Evolutionary conservation across 2,888 invertebrate genomes (phyloP), one percentile per base, ranked within the genome.

Genomic region (Scrobipalpa atriplicella): DNA sequence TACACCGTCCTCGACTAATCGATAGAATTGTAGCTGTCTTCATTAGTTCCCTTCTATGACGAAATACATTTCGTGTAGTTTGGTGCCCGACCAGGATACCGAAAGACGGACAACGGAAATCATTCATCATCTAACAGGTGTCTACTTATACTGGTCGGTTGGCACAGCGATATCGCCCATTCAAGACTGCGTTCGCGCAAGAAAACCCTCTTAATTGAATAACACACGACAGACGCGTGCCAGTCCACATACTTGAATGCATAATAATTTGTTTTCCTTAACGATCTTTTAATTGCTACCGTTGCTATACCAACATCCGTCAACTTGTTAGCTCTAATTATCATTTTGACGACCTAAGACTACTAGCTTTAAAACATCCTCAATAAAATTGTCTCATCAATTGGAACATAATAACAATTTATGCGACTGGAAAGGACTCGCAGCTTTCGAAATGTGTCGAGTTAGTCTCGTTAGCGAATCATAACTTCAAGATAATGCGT

Each of bases 101-200:
- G 0, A 58, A 58, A 29, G n/a, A n/a, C 58, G 1, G 13, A 7
- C 3, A 29, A 29, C 19, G 11, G 29, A 1, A 36, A 8, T 38
- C 2, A 29, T 58, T 16, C 29, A 6, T 58, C n/a, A 16, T 29
- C 38, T 56, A 38, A 16, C 38, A 18, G 8, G 58, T 58, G 58
- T n/a, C 58, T 36, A 36, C n/a, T 58, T 38, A 38, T 0, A 9
- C 10, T 58, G 58, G 58, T 36, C 38, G 5, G 16, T n/a, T 38
- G n/a, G 38, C 16, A n/a, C 74, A 81, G 83, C 79, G 78, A 82
- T 86, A 84, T 84, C 84, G 79, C 83, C 80, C 83, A 85, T 86
- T 85, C 82, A 83, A 75, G 75, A 78, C 76, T 75, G 75, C 78
- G 70, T 73, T 72, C 76, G 82, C 80, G 79, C 81, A 77, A 79